Conservation (phyloP, 2,888 invertebrate genomes). For the Blomia tropicalis region DNA sequence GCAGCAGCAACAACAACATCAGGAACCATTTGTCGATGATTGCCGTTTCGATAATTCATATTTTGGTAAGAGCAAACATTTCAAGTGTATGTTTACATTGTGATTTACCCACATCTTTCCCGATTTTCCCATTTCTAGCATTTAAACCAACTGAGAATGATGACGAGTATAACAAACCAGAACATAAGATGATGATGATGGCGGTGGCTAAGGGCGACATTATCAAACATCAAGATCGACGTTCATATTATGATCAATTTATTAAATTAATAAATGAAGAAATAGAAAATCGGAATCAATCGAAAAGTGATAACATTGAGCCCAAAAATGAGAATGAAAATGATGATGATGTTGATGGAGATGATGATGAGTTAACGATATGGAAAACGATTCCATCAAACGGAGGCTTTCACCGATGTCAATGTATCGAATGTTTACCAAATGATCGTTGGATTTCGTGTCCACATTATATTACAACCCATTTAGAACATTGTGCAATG, state of each 20-base stretch:
- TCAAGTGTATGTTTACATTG: too few relatives aligned
- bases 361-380: background rate
- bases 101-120: too few relatives aligned
- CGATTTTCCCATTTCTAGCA: too few relatives aligned
- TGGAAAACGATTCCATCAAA: background rate
- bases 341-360: too few relatives aligned
- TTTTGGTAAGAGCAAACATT: too few relatives aligned
- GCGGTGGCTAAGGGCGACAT: background rate
- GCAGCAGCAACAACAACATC: too few relatives aligned
- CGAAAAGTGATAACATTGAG: background rate
- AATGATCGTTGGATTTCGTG: background rate
- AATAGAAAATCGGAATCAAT: background rate
- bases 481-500: background rate
- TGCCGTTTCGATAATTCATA: too few relatives aligned
- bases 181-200: background rate
- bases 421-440: constrained; percentile 4
- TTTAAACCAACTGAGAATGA: too few relatives aligned
- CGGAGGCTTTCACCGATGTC: background rate
- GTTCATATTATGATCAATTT: background rate
- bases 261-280: background rate
- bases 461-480: background rate
- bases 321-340: too few relatives aligned
- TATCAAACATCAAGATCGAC: too few relatives aligned
- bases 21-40: too few relatives aligned
- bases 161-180: background rate